Conservation (phyloP, 2,797 vertebrate species). For the Bryconaethiops microstoma region DNA sequence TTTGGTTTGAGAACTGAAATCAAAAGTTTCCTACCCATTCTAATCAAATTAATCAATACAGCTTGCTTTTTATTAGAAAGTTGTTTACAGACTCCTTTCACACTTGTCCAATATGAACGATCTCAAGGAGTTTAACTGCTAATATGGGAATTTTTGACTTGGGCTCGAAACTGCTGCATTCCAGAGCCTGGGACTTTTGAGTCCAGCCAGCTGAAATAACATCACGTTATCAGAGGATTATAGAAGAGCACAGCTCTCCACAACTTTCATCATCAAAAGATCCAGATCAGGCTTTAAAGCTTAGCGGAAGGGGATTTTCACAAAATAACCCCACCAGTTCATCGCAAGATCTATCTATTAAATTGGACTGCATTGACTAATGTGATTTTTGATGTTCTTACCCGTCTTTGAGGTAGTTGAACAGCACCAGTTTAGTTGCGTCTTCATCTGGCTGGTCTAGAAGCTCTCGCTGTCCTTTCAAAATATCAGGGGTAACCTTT, state of each 20-base stretch:
- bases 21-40: neutral
- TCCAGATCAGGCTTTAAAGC: constrained; percentile 2
- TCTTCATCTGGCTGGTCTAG: constrained; percentile 86
- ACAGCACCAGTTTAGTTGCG: constrained; percentile 88
- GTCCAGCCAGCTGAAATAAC: constrained; percentile 69
- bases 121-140: neutral
- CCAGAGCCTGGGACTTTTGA: constrained; percentile 56
- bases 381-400: constrained; percentile 27
- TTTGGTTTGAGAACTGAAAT: constrained; percentile 10
- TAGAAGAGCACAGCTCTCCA: constrained; percentile 46
- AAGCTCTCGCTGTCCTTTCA: constrained; percentile 91
- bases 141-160: neutral
- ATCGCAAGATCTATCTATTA: neutral
- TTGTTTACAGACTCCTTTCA: neutral
- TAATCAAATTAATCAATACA: neutral
- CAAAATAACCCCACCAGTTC: neutral
- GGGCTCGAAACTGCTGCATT: constrained; percentile 57
- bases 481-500: constrained; percentile 92
- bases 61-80: neutral
- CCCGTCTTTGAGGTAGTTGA: constrained; percentile 76
- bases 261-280: constrained; percentile 40
- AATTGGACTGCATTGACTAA: constrained; percentile 2
- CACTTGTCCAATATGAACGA: neutral
- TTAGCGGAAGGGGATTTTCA: neutral
- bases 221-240: constrained; percentile 51